These are phyloP conservation scores for Trididemnum miniatum DNA, from an alignment of 23 tunicate genomes.

Conservation along the genomic window DNA sequence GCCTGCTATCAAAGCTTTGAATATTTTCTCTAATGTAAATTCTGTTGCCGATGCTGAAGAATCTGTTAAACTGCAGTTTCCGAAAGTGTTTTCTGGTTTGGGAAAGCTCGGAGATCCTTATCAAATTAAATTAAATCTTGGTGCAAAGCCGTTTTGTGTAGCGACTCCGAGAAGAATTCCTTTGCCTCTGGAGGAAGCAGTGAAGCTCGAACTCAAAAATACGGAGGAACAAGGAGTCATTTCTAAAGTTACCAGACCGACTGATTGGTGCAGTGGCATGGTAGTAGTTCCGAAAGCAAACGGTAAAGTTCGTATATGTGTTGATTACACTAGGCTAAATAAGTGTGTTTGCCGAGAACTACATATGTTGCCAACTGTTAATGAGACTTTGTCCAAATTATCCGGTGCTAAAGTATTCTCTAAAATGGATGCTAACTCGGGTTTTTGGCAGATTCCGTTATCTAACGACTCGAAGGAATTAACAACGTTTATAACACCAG, in stretches of 20 bases:
- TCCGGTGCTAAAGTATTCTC: constrained; percentile 18
- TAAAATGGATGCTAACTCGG: constrained; percentile 44
- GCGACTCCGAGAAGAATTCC: constrained; percentile 33
- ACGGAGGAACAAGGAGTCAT: constrained; percentile 38
- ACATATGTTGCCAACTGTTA: constrained; percentile 31
- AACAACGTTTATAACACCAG: constrained; percentile 23
- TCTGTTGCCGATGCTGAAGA: background rate
- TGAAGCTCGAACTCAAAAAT: constrained; percentile 5
- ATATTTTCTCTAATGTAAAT: background rate
- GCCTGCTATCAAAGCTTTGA: background rate
- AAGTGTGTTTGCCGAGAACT: constrained; percentile 9
- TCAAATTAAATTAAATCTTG: constrained; percentile 8
- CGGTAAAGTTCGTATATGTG: constrained; percentile 39
- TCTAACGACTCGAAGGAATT: background rate
- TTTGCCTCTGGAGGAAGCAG: constrained; percentile 26
- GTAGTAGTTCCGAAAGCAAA: constrained; percentile 35
- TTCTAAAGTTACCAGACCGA: constrained; percentile 17
- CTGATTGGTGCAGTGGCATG: constrained; percentile 19
- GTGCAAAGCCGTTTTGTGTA: constrained; percentile 31
- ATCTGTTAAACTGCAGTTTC: too few species aligned
- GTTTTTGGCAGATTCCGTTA: constrained; percentile 45
- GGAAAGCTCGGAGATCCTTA: constrained; percentile 21
- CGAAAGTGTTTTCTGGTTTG: constrained; percentile 1
- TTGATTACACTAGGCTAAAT: constrained; percentile 29
- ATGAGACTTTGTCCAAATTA: constrained; percentile 17